Evolutionary conservation across 2,113 vertebrate genomes (phyloP), one percentile per base, ranked within the genome.

Genomic region (Cardinalis cardinalis): DNA sequence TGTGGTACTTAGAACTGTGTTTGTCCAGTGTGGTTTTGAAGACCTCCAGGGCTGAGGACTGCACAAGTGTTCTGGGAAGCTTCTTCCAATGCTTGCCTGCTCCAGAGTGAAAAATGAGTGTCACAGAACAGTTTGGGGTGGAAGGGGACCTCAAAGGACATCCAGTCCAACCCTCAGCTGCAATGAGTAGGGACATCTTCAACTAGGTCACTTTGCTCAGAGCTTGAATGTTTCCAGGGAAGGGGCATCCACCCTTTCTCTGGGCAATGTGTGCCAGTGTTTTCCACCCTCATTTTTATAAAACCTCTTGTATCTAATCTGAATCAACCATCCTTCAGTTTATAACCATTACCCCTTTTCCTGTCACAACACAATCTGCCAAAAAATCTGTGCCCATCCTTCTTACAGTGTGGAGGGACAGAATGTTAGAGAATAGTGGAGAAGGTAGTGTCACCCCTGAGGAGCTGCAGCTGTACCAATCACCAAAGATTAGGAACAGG

Each of bases 151-250:
- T 68, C 26, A 38, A 32, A 56, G 18, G 41, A 26, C 31, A 40
- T 12, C 24, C 13, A 72, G 19, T 36, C 32, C 46, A 52, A 5
- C 4, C 18, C 38, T 44, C 21, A 84, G 25, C 25, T 18, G 31
- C 25, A 10, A 2, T 2, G 1, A 59, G 28, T 21, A n/a, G 46
- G 28, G 19, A 31, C 14, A 43, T 48, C 12, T 36, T 41, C 11
- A 38, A 16, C 5, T 6, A 0, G 18, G 8, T 14, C 44, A 38
- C 0, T 0, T 20, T 44, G 23, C 55, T 46, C 38, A 36, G 48
- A 43, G 41, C 32, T 61, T 36, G 15, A 41, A 25, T 21, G 7
- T 38, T 73, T 49, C 31, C 26, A 43, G 23, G 32, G 16, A 18
- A 28, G 31, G 19, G 41, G 28, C 32, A 38, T 23, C 69, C 43